Evolutionary conservation across 2,797 vertebrate genomes (phyloP).

Genomic region (Erpetoichthys calabaricus): DNA sequence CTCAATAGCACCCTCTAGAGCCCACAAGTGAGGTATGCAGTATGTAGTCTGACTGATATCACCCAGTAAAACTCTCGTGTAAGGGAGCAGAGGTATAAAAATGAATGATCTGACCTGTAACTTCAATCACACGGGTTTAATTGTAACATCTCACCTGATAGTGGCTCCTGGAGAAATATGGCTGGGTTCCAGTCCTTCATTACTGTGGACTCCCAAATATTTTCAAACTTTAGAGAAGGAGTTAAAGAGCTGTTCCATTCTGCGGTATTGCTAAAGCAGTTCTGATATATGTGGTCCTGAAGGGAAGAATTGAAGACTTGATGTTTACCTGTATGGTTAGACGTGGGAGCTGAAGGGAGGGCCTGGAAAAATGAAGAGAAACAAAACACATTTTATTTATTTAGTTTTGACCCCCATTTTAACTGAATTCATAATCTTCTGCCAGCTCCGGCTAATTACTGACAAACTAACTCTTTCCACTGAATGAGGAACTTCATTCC

Average conservation of each 20-base stretch:
- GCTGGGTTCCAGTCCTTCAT: conserved; percentile 95
- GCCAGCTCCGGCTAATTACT: too few relatives aligned
- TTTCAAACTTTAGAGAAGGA: conserved; percentile 80
- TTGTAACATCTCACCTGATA: conserved; percentile 71
- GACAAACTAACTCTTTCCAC: too few relatives aligned
- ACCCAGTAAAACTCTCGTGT: too few relatives aligned
- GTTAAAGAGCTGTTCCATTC: conserved; percentile 85
- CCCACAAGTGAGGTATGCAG: too few relatives aligned
- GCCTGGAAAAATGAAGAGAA: conserved; percentile 47
- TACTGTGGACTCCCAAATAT: conserved; percentile 89
- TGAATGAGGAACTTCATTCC: too few relatives aligned
- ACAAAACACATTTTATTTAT: conserved; percentile 21
- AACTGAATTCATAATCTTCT: too few relatives aligned
- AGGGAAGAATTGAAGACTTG: conserved; percentile 81
- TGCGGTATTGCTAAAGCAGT: conserved; percentile 73
- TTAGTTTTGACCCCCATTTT: not conserved
- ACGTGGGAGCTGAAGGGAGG: conserved; percentile 68
- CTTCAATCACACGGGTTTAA: too few relatives aligned
- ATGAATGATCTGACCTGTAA: not conserved
- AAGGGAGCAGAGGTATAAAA: not conserved
- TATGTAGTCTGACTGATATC: too few relatives aligned
- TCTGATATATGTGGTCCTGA: conserved; percentile 89
- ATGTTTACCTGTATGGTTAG: conserved; percentile 80
- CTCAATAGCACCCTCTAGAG: too few relatives aligned
- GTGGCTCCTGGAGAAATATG: conserved; percentile 77